phyloP scores from a whole-genome alignment of 2,113 vertebrate genomes.

The Desmodus rotundus region DNA sequence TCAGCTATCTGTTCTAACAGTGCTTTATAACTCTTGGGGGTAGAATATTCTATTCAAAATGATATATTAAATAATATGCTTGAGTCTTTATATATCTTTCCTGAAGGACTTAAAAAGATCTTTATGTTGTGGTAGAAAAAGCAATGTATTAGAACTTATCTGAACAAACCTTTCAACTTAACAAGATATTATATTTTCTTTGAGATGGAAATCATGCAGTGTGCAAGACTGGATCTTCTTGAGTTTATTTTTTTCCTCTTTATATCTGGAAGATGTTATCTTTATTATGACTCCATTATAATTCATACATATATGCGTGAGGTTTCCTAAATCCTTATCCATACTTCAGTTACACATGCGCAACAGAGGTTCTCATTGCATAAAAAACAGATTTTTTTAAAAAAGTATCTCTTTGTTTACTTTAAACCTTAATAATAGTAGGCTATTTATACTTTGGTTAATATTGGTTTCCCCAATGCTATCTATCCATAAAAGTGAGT shows the following conservation, averaged over 20 bases:
- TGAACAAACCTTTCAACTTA: slow-evolving; percentile 41
- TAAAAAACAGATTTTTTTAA: background rate
- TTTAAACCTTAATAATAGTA: background rate
- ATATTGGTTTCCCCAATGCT: background rate
- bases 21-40: background rate
- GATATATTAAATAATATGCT: slow-evolving; percentile 24
- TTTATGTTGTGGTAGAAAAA: background rate
- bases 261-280: slow-evolving; percentile 36
- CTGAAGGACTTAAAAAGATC: slow-evolving; percentile 33
- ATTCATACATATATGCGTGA: slow-evolving; percentile 53
- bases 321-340: background rate
- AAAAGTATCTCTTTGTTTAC: background rate
- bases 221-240: background rate
- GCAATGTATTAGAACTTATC: slow-evolving; percentile 60
- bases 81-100: background rate
- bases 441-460: background rate
- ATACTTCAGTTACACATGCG: background rate
- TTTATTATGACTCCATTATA: slow-evolving; percentile 33
- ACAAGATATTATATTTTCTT: slow-evolving; percentile 46
- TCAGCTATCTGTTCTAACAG: background rate
- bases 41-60: background rate
- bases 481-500: background rate
- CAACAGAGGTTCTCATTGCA: background rate
- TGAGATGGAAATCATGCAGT: background rate
- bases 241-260: slow-evolving; percentile 32